A percentile compares a stretch with the other conserved stretches of the same genome.
Evolutionary conservation across 2,113 vertebrate species (phyloP).

Genomic region (Odocoileus virginianus): DNA sequence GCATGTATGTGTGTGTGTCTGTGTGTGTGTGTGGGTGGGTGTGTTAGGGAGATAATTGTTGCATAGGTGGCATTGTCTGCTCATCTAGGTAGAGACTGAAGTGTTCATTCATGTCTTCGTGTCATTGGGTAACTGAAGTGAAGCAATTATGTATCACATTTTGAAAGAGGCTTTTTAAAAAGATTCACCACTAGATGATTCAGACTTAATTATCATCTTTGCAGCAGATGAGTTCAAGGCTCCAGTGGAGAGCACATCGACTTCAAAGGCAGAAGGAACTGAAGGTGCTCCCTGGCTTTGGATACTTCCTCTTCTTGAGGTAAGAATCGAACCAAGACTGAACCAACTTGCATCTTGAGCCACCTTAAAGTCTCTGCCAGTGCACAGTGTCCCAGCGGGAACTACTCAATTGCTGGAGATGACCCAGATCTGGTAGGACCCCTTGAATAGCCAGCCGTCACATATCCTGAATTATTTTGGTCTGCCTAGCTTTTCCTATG

Average conservation of each 20-base stretch:
- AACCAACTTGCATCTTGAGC: neutral
- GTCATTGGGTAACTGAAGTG: slow-evolving; percentile 64
- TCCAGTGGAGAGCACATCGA: neutral
- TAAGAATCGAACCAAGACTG: slow-evolving; percentile 41
- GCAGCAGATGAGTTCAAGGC: slow-evolving; percentile 42
- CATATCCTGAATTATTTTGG: neutral
- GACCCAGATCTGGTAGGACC: neutral
- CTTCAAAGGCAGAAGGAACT: slow-evolving; percentile 40
- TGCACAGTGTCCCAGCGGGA: accelerated
- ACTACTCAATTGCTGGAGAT: neutral
- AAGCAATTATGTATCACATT: slow-evolving; percentile 59
- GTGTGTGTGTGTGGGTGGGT: too few species aligned
- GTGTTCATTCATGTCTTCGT: slow-evolving; percentile 58
- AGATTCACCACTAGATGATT: slow-evolving; percentile 54
- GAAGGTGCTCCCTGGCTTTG: neutral
- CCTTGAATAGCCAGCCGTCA: neutral
- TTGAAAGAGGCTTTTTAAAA: slow-evolving; percentile 70
- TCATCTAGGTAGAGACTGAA: slow-evolving; percentile 19
- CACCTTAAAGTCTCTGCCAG: neutral
- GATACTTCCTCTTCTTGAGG: slow-evolving; percentile 32
- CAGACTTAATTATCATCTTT: slow-evolving; percentile 67
- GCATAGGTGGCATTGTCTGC: slow-evolving; percentile 16
- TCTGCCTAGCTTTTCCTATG: neutral
- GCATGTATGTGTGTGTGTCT: neutral
- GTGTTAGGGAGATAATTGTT: neutral